Evolutionary conservation across 2,888 invertebrate genomes (phyloP).

Genomic region (Bruchidius siliquastri): DNA sequence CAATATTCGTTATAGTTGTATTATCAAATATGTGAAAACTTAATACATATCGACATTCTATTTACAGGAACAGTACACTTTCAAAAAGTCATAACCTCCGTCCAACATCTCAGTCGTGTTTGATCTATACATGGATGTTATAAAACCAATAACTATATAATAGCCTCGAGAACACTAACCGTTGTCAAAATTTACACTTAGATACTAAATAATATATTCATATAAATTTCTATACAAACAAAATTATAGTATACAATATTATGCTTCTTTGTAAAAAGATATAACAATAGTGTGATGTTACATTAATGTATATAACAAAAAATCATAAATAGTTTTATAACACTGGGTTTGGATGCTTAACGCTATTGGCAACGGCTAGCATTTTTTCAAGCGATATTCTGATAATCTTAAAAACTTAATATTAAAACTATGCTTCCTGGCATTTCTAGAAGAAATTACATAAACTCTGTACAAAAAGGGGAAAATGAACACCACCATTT

Average conservation of each 20-base stretch:
- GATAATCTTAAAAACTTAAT: slow-evolving; percentile 40
- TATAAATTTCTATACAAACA: slow-evolving; percentile 34
- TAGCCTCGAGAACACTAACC: slow-evolving; percentile 31
- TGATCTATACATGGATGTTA: slow-evolving; percentile 20
- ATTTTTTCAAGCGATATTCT: slow-evolving; percentile 28
- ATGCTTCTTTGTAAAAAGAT: slow-evolving; percentile 23
- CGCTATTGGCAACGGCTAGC: slow-evolving; percentile 40
- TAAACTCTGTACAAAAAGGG: slow-evolving; percentile 20
- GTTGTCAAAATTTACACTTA: slow-evolving; percentile 34
- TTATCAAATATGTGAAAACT: too few species aligned
- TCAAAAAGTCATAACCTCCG: slow-evolving; percentile 12
- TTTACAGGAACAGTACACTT: slow-evolving; percentile 1
- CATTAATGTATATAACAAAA: slow-evolving; percentile 6
- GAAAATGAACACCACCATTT: slow-evolving; percentile 1
- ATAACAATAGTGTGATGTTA: slow-evolving; percentile 19
- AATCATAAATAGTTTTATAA: slow-evolving; percentile 38
- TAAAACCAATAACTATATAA: slow-evolving; percentile 32
- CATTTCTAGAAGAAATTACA: slow-evolving; percentile 37
- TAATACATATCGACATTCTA: neutral
- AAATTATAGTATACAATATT: slow-evolving; percentile 19
- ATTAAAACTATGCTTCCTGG: slow-evolving; percentile 40
- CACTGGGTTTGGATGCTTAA: slow-evolving; percentile 36
- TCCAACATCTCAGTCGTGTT: neutral
- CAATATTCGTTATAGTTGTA: too few species aligned
- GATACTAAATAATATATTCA: slow-evolving; percentile 19